Evolutionary conservation across 1,140 invertebrate genomes (phyloP).

Genomic region (Homarus americanus): DNA sequence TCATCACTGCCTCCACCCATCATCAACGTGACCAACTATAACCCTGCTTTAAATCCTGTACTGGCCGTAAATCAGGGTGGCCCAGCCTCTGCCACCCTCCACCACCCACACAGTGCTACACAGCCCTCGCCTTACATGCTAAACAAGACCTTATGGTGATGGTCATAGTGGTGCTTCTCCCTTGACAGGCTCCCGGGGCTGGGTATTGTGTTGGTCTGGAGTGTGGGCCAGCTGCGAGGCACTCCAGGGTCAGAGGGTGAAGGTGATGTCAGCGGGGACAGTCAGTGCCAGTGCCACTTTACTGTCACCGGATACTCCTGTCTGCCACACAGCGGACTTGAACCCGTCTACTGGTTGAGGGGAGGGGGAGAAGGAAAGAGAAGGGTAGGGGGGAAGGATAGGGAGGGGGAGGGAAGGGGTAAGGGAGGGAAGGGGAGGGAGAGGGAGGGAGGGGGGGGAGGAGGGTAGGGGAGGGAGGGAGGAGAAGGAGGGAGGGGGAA

Average conservation of each 20-base stretch:
- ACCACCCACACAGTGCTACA: neutral
- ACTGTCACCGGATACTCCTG: conserved; percentile 47
- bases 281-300: conserved; percentile 24
- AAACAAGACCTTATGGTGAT: neutral
- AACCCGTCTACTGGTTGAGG: neutral
- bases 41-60: conserved; percentile 41
- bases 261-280: conserved; percentile 45
- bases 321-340: neutral
- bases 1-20: conserved; percentile 27
- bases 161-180: neutral
- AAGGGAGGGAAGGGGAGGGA: neutral
- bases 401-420: neutral
- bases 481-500: neutral
- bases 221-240: conserved; percentile 39
- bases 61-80: conserved; percentile 30
- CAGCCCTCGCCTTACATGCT: neutral
- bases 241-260: conserved; percentile 28
- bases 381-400: too few species aligned
- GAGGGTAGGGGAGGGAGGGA: neutral
- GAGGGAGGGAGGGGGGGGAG: neutral
- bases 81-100: neutral
- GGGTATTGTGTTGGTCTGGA: neutral
- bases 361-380: too few species aligned
- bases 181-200: neutral
- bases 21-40: conserved; percentile 40